Base-by-base conservation (phyloP, 1,140 invertebrate species). In the Drosophila ananassae region DNA sequence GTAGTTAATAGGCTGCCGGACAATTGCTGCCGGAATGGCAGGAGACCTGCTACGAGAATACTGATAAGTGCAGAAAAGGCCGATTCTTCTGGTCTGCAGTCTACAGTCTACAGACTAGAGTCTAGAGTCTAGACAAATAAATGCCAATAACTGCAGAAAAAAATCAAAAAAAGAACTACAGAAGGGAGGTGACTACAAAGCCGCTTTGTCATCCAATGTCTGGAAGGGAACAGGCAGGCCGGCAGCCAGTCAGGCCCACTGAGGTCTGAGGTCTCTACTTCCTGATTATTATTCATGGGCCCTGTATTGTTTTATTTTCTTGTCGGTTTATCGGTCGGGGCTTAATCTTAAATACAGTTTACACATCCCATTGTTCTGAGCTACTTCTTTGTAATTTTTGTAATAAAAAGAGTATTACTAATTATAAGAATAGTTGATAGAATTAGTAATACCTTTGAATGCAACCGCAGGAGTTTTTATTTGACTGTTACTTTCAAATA, bases 1-100 rank as follows among this genome's bases (percentile, higher is more conserved):
- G 37, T 22, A 83, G 71, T 64, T 79, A 83, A 84, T 83, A 73
- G 80, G 55, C 73, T 83, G 84, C 79, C 84, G 48, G 22, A 83
- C 80, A 83, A 83, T 83, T 83, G 76, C 71, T 66, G 64, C 48
- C 46, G 57, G 66, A 53, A 82, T 57, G 74, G 53, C 63, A 61
- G 66, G 22, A 32, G 58, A 54, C 59, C 68, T 53, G 67, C 48
- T 56, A 32, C 67, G 78, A 81, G 78, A 81, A 82, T 81, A 82
- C 79, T 68, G 80, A 82, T 83, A 82, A 82, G 68, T 82, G 79
- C 73, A 77, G 47, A 80, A 73, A 17, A 37, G 17, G 1, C 17
- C 17, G 17, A 17, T 17, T 17, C 17, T 17, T 17, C 17, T 17
- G 17, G 17, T 17, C 17, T 17, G 17, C 17, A 17, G 17, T 17